A percentile compares a stretch with the other conserved stretches of the same genome.
Conservation (phyloP, 2,888 invertebrate genomes). For the Reticulitermes lucifugus region DNA sequence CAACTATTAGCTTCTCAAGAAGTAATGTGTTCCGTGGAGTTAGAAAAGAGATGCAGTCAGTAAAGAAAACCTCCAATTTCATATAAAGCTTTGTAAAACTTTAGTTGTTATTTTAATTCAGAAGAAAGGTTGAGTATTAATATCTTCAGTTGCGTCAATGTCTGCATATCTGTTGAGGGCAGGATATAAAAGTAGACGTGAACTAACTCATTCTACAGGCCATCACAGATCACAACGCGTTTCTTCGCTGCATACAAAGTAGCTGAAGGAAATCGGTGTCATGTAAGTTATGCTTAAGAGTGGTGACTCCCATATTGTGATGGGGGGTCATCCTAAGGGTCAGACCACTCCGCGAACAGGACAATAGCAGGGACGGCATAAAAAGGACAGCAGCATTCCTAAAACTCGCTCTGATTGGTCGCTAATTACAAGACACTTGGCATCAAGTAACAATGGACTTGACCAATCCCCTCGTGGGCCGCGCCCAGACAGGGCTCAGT, state of each 20-base stretch:
- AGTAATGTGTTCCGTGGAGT: too few species aligned
- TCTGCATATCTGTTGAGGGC: too few species aligned
- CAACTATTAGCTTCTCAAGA: too few species aligned
- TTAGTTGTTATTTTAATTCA: too few species aligned
- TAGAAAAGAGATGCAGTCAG: too few species aligned
- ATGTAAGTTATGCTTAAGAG: constrained; percentile 31
- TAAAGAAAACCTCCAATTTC: too few species aligned
- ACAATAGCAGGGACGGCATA: constrained; percentile 25
- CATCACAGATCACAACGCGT: constrained; percentile 18
- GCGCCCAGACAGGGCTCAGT: constrained; percentile 1
- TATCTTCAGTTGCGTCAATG: too few species aligned
- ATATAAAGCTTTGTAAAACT: too few species aligned
- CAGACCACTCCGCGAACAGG: constrained; percentile 28
- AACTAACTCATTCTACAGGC: not conserved
- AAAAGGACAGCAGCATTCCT: constrained; percentile 35
- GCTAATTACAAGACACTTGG: constrained; percentile 36
- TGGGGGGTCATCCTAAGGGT: constrained; percentile 30
- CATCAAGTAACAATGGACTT: constrained; percentile 24
- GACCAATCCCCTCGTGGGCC: constrained; percentile 5
- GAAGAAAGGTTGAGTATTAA: too few species aligned
- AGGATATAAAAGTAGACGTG: not conserved
- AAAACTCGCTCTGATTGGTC: constrained; percentile 41
- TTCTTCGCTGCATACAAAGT: constrained; percentile 30
- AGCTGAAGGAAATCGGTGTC: constrained; percentile 37
- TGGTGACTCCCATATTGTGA: constrained; percentile 40